These are phyloP conservation scores for Julus scanicus DNA, from an alignment of 2,888 invertebrate species.

Conservation along the genomic window DNA sequence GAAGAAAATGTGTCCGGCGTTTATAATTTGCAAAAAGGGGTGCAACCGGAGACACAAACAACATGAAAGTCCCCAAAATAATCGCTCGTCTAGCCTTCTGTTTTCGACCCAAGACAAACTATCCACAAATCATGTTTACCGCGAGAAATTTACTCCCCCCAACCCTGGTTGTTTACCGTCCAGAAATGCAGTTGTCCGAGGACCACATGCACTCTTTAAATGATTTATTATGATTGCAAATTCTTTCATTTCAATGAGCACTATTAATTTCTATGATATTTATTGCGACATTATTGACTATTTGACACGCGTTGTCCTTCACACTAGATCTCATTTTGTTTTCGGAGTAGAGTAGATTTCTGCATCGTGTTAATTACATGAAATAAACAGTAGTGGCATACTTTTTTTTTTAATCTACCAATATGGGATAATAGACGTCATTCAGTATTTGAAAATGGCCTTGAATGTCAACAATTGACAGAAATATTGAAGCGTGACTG, in stretches of 20 bases:
- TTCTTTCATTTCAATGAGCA: background rate
- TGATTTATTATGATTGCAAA: background rate
- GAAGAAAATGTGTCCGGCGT: background rate
- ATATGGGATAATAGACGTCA: background rate
- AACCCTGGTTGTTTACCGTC: background rate
- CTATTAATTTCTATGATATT: background rate
- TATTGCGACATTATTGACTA: background rate
- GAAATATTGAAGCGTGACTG: constrained; percentile 20
- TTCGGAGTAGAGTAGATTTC: background rate
- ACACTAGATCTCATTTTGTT: constrained; percentile 10
- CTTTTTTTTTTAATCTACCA: background rate
- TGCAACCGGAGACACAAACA: background rate
- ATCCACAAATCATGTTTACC: background rate
- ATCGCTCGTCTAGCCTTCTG: background rate
- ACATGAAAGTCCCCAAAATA: background rate
- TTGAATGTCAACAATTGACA: constrained; percentile 20
- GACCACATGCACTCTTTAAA: background rate
- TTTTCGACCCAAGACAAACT: background rate
- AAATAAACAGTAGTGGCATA: background rate
- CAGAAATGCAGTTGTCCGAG: background rate
- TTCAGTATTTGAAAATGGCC: background rate
- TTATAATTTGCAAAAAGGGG: constrained; percentile 10
- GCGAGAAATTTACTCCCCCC: background rate
- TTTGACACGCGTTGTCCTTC: constrained; percentile 2
- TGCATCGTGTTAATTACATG: background rate